These are phyloP conservation scores for Leistus spinibarbis DNA, from an alignment of 2,888 invertebrate genomes.

Conservation along the genomic window DNA sequence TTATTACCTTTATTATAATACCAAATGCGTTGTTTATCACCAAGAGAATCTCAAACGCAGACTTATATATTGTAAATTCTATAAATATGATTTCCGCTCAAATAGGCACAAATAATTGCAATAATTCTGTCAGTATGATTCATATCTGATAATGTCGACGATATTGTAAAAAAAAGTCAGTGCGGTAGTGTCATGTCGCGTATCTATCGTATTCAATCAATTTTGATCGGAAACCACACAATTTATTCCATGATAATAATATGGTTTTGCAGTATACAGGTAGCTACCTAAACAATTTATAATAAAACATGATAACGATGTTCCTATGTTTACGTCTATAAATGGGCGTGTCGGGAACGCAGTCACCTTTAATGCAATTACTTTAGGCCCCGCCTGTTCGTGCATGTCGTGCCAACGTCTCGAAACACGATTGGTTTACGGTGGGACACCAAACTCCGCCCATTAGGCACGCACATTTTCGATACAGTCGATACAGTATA, in stretches of 20 bases:
- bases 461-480: not conserved
- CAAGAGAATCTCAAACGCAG: too few species aligned
- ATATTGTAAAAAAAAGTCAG: too few species aligned
- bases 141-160: too few species aligned
- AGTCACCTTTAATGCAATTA: conserved; percentile 22
- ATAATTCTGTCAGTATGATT: too few species aligned
- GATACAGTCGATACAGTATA: not conserved
- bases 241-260: not conserved
- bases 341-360: conserved; percentile 10
- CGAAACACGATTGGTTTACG: conserved; percentile 15
- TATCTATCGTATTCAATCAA: not conserved
- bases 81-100: too few species aligned
- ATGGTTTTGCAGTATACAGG: not conserved
- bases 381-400: not conserved
- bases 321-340: conserved; percentile 18
- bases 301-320: not conserved
- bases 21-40: too few species aligned
- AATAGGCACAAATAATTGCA: too few species aligned
- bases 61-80: too few species aligned
- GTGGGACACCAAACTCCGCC: not conserved
- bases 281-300: not conserved
- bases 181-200: not conserved
- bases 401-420: conserved; percentile 12
- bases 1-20: too few species aligned
- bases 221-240: not conserved